Conservation (phyloP, 2,888 invertebrate species). For the Ptychoptera albimana region DNA sequence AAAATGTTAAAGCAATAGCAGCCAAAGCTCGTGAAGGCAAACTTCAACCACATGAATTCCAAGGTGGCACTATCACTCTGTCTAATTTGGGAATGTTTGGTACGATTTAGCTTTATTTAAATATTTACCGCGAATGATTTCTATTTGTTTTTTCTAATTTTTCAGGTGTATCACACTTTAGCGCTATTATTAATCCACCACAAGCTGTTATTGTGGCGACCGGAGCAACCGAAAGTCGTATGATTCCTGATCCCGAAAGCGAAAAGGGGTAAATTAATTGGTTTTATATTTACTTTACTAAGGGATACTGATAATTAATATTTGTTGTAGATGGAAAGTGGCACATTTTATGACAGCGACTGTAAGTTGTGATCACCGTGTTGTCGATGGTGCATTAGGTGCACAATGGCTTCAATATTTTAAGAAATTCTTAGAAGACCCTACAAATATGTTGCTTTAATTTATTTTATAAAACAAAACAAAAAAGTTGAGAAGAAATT, state of each 20-base stretch:
- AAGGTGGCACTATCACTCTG: slow-evolving; percentile 89
- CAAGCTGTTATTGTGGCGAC: slow-evolving; percentile 89
- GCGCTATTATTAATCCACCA: slow-evolving; percentile 92
- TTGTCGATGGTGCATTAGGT: slow-evolving; percentile 95
- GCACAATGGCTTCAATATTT: slow-evolving; percentile 91
- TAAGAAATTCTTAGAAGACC: slow-evolving; percentile 77
- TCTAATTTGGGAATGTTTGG: slow-evolving; percentile 94
- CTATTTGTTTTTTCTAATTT: slow-evolving; percentile 3
- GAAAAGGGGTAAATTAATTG: slow-evolving; percentile 54
- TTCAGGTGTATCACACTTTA: slow-evolving; percentile 66
- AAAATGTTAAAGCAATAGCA: slow-evolving; percentile 63
- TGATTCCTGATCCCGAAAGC: slow-evolving; percentile 54
- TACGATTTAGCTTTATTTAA: slow-evolving; percentile 17
- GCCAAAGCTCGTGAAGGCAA: slow-evolving; percentile 76
- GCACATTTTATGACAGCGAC: slow-evolving; percentile 77
- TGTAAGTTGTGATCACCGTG: slow-evolving; percentile 91
- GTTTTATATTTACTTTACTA: not conserved
- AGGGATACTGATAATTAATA: slow-evolving; percentile 5
- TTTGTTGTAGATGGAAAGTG: slow-evolving; percentile 44
- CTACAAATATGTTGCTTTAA: slow-evolving; percentile 85
- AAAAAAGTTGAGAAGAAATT: not conserved
- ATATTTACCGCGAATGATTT: not conserved
- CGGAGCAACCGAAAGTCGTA: slow-evolving; percentile 59
- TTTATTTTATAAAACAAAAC: slow-evolving; percentile 4
- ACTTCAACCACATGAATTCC: slow-evolving; percentile 85